phyloP scores from a whole-genome alignment of 2,113 vertebrate genomes.

The Laticauda colubrina region DNA sequence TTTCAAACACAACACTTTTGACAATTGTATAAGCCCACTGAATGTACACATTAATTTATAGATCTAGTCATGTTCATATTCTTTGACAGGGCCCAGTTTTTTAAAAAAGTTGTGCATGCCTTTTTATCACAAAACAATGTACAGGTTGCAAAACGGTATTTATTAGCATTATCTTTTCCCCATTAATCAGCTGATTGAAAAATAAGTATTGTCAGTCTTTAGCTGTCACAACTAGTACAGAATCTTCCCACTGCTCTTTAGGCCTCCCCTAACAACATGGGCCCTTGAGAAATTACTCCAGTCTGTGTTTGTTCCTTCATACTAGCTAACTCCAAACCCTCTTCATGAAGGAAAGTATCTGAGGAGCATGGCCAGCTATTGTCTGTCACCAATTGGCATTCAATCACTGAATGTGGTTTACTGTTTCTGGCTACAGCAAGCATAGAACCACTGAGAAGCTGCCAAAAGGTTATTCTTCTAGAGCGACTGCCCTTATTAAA shows the following conservation, averaged over 20 bases:
- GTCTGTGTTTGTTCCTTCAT: neutral
- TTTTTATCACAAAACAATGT: neutral
- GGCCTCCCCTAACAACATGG: neutral
- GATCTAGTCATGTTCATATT: neutral
- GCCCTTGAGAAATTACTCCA: neutral
- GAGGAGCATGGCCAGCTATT: neutral
- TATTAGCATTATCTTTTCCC: neutral
- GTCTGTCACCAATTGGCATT: too few species aligned
- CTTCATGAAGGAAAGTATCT: neutral
- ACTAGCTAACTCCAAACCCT: neutral
- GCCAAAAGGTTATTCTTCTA: neutral
- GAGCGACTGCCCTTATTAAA: neutral
- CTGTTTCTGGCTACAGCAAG: neutral
- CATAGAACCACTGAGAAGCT: neutral
- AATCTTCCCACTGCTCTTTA: neutral
- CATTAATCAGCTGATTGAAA: neutral
- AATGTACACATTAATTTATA: neutral
- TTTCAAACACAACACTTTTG: neutral
- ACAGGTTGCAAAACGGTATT: neutral
- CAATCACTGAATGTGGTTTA: neutral
- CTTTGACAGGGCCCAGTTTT: neutral
- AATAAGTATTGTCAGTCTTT: neutral
- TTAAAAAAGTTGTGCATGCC: neutral
- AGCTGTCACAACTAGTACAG: neutral
- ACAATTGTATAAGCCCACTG: neutral